Conservation (phyloP, 1,140 invertebrate genomes). For the Phenacoccus solenopsis region DNA sequence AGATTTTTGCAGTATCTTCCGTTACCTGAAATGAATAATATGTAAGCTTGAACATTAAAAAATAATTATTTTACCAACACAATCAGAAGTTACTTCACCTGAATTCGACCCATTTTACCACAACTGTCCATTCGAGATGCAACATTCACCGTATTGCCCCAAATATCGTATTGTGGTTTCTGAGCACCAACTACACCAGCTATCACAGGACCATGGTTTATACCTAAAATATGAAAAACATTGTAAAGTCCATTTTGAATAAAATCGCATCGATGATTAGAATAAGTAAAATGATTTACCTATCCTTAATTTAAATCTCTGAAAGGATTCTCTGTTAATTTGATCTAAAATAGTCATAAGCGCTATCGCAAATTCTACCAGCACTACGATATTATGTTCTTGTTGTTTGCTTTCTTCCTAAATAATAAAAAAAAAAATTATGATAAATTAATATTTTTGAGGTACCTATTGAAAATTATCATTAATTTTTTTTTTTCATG, state of each 20-base stretch:
- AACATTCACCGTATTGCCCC: constrained; percentile 97
- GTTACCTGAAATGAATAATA: constrained; percentile 42
- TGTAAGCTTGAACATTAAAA: background rate
- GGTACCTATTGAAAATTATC: too few species aligned
- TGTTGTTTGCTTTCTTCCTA: constrained; percentile 61
- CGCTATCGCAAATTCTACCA: constrained; percentile 88
- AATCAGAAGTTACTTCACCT: constrained; percentile 39
- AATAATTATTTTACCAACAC: background rate
- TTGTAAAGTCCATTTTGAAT: background rate
- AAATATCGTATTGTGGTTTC: constrained; percentile 96
- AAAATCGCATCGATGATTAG: background rate
- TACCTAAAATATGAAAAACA: constrained; percentile 41
- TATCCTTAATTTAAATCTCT: constrained; percentile 82
- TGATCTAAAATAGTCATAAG: constrained; percentile 84
- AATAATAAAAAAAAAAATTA: constrained; percentile 25
- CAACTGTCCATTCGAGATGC: constrained; percentile 93
- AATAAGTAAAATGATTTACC: constrained; percentile 43
- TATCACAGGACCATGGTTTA: constrained; percentile 90
- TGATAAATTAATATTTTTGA: background rate
- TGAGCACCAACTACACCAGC: constrained; percentile 87
- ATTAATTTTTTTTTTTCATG: too few species aligned
- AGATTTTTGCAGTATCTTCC: constrained; percentile 75
- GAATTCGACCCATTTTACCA: constrained; percentile 71
- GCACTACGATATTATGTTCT: constrained; percentile 72
- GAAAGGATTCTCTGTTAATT: constrained; percentile 94